These are phyloP conservation scores for Myiotriccus ornatus DNA, from an alignment of 2,797 vertebrate species.

Conservation along the genomic window DNA sequence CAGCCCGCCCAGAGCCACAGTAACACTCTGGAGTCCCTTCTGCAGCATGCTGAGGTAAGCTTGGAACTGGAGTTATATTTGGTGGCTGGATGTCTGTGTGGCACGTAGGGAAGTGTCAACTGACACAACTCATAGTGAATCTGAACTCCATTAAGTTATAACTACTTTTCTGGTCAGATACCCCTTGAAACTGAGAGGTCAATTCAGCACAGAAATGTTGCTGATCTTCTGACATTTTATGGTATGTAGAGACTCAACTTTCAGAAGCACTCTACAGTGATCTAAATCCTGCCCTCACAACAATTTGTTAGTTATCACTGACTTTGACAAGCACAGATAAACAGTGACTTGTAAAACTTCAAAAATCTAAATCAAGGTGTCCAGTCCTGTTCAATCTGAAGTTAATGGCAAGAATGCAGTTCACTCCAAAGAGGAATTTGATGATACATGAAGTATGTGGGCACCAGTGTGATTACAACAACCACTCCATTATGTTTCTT, in stretches of 20 bases:
- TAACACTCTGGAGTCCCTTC: accelerated
- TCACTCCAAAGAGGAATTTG: background rate
- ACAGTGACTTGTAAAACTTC: background rate
- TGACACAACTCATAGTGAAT: background rate
- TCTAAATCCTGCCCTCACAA: background rate
- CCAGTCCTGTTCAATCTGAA: background rate
- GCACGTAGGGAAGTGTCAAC: background rate
- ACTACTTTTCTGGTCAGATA: background rate
- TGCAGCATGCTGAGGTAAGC: background rate
- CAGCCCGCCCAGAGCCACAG: background rate
- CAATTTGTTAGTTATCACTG: background rate
- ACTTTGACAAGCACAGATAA: background rate
- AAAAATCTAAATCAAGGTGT: background rate
- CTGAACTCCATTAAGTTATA: background rate
- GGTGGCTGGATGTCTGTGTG: background rate
- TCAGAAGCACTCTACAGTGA: background rate
- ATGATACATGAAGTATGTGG: background rate
- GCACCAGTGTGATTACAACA: background rate
- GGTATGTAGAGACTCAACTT: background rate
- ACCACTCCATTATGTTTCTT: background rate
- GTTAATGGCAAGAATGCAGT: background rate
- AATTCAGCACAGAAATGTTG: background rate
- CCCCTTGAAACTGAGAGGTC: background rate
- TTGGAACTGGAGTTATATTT: background rate
- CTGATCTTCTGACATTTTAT: background rate